phyloP scores from a whole-genome alignment of 2,888 invertebrate species.

The Stenodema calcarata region DNA sequence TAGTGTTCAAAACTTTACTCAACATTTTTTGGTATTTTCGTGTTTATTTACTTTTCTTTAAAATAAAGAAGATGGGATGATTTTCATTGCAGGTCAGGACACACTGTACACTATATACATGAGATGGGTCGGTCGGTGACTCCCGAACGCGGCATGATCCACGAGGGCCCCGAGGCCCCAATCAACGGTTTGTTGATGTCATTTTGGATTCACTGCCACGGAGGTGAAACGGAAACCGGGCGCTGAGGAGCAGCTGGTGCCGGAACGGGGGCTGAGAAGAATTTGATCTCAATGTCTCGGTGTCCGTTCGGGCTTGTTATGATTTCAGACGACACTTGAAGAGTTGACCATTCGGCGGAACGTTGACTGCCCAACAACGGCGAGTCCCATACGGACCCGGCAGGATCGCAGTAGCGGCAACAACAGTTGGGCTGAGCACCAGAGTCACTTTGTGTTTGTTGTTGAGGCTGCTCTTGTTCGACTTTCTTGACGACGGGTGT shows the following conservation, averaged over 20 bases:
- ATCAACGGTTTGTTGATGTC: neutral
- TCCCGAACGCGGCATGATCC: neutral
- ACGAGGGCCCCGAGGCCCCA: neutral
- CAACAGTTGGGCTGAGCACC: conserved; percentile 65
- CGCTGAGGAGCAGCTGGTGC: conserved; percentile 9
- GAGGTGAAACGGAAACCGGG: conserved; percentile 51
- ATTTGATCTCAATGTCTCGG: conserved; percentile 79
- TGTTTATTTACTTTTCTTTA: neutral
- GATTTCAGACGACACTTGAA: conserved; percentile 79
- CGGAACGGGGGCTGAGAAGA: conserved; percentile 70
- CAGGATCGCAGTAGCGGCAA: conserved; percentile 78
- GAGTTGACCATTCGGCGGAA: conserved; percentile 63
- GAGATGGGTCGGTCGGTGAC: neutral
- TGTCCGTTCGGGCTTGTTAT: conserved; percentile 80
- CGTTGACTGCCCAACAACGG: conserved; percentile 62
- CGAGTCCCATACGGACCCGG: conserved; percentile 76
- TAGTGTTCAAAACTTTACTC: conserved; percentile 10
- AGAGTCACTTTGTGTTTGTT: conserved; percentile 43
- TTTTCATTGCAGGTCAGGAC: neutral
- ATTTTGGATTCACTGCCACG: conserved; percentile 47
- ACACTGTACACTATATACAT: conserved; percentile 47
- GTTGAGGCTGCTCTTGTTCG: neutral
- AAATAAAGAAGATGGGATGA: neutral
- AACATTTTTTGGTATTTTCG: neutral
- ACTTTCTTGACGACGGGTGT: neutral